phyloP scores from a whole-genome alignment of 2,113 vertebrate species.

The Sander lucioperca region DNA sequence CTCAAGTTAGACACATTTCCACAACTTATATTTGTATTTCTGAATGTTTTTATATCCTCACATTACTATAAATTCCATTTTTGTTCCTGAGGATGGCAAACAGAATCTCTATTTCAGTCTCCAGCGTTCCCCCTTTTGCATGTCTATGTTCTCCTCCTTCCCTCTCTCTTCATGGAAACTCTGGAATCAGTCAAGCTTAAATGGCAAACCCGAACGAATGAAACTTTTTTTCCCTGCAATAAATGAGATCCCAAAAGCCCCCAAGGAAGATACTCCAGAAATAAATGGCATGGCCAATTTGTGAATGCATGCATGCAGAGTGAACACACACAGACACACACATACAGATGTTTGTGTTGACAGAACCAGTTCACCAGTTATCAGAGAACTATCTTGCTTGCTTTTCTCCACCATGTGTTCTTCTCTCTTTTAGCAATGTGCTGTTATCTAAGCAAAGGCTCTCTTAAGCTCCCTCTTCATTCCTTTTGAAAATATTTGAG shows the following conservation, averaged over 20 bases:
- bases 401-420: not conserved
- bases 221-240: slow-evolving; percentile 47
- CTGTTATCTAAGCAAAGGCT: slow-evolving; percentile 26
- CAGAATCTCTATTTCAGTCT: slow-evolving; percentile 9
- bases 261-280: slow-evolving; percentile 65
- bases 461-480: not conserved
- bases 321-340: slow-evolving; percentile 18
- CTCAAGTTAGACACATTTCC: slow-evolving; percentile 15
- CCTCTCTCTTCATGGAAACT: slow-evolving; percentile 43
- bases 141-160: slow-evolving; percentile 11
- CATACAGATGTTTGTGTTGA: slow-evolving; percentile 59
- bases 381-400: slow-evolving; percentile 30
- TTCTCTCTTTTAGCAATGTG: slow-evolving; percentile 3
- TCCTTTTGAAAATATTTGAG: slow-evolving; percentile 38
- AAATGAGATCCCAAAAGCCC: slow-evolving; percentile 75
- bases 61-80: slow-evolving; percentile 6
- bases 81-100: slow-evolving; percentile 7
- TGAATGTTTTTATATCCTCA: not conserved
- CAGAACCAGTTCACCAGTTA: slow-evolving; percentile 59
- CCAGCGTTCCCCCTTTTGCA: slow-evolving; percentile 14
- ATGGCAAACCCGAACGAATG: slow-evolving; percentile 66
- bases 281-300: slow-evolving; percentile 72
- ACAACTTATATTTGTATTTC: slow-evolving; percentile 19
- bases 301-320: slow-evolving; percentile 64
- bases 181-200: slow-evolving; percentile 72